phyloP scores from a whole-genome alignment of 2,888 invertebrate genomes.

The Drosophila stalkeri region DNA sequence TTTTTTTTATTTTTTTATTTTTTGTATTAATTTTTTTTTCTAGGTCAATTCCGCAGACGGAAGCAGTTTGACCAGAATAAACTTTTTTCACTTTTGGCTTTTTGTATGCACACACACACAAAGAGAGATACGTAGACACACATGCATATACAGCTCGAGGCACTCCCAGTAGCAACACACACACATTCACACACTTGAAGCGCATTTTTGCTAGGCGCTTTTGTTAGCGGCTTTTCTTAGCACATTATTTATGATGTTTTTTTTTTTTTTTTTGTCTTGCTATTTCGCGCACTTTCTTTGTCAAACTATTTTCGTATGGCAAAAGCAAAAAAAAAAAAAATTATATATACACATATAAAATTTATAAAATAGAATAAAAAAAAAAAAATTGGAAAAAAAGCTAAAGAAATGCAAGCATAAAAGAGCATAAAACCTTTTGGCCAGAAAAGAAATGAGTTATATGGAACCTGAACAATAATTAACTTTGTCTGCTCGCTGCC shows the following conservation, averaged over 20 bases:
- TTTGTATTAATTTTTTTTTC: constrained; percentile 72
- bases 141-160: constrained; percentile 9
- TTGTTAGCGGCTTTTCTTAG: constrained; percentile 73
- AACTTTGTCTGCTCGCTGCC: constrained; percentile 44
- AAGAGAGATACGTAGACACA: background rate
- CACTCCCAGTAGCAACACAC: constrained; percentile 29
- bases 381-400: constrained; percentile 1
- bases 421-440: constrained; percentile 32
- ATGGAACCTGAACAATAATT: constrained; percentile 59
- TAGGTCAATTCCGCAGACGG: constrained; percentile 75
- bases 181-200: constrained; percentile 15
- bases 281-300: constrained; percentile 66
- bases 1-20: constrained; percentile 59
- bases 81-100: constrained; percentile 68
- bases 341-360: background rate
- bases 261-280: constrained; percentile 32
- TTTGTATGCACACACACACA: constrained; percentile 38
- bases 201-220: constrained; percentile 53
- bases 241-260: constrained; percentile 70
- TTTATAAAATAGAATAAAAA: constrained; percentile 10
- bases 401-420: constrained; percentile 52
- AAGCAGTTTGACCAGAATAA: constrained; percentile 75
- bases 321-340: constrained; percentile 10
- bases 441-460: constrained; percentile 38
- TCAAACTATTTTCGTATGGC: constrained; percentile 57